These are phyloP conservation scores for Psilopogon haemacephalus DNA, from an alignment of 2,113 vertebrate species.

Conservation along the genomic window DNA sequence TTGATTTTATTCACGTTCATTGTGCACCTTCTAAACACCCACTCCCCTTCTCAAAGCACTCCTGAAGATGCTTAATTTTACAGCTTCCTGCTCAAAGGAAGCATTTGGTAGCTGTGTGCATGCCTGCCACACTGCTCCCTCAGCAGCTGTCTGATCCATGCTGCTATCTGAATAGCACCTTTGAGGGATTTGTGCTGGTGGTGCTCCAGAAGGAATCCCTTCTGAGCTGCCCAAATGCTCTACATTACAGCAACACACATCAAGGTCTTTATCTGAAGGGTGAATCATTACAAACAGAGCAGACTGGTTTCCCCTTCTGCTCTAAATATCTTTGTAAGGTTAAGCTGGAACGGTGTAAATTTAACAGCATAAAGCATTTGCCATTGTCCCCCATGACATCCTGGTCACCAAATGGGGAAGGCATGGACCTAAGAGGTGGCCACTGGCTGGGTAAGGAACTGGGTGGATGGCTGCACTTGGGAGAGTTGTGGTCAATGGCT, in stretches of 20 bases:
- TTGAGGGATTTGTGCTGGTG: neutral
- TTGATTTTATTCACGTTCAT: neutral
- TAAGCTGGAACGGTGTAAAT: neutral
- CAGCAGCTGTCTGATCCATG: neutral
- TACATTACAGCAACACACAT: neutral
- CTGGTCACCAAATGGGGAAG: too few species aligned
- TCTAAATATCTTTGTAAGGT: neutral
- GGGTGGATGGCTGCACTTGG: too few species aligned
- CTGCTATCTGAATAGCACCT: neutral
- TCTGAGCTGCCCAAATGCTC: neutral
- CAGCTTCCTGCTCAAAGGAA: neutral
- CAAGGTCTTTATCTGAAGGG: neutral
- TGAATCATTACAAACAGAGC: neutral
- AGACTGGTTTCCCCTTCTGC: rapidly evolving
- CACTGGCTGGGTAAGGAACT: too few species aligned
- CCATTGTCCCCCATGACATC: too few species aligned
- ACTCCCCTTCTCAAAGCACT: neutral
- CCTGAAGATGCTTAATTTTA: neutral
- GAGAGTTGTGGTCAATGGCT: too few species aligned
- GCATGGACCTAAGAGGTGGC: too few species aligned
- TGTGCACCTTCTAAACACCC: neutral
- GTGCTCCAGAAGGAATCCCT: neutral
- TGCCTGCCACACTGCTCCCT: neutral
- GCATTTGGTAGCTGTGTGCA: neutral
- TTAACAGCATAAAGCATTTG: too few species aligned